Base-by-base conservation (phyloP, 2,888 invertebrate genomes). In the Escarpia spicata region DNA sequence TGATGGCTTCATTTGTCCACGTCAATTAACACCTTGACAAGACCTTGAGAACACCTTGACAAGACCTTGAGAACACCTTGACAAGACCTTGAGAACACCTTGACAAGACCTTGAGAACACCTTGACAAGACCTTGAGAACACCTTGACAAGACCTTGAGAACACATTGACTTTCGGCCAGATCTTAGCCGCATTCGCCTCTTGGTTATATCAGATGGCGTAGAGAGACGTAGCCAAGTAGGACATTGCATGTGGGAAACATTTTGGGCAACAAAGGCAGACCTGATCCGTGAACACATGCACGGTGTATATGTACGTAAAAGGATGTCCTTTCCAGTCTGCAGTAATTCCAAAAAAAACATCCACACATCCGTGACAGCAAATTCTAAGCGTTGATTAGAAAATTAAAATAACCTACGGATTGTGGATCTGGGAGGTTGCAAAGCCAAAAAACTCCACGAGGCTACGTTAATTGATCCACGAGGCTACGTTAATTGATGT, bases 191-290 rank as follows among this genome's bases (percentile, higher is more conserved):
- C 60, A 19, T 19, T 60, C 12, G 12, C 19, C 19, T 10, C 12
- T 3, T 3, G 75, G 75, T 75, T 75, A 75, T 75, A 75, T 6
- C 75, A 75, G 75, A 75, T 26, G 19, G 75, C 19, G 75, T 26
- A 26, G 6, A 4, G 26, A 26, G 2, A 75, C 75, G 75, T 75
- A 26, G 75, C 75, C 75, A n/a, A n/a, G 26, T 26, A 75, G 19
- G 6, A n/a, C n/a, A 75, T 26, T 75, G 75, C n/a, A 4, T 75
- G 19, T 15, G 26, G 3, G 26, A 75, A 3, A 6, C 19, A 4
- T 75, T 75, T n/a, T 75, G 75, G 26, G n/a, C 75, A 26, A 75
- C 75, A 75, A 75, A 75, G 75, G 75, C 75, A 75, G 75, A 75
- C 75, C 19, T 19, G 19, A 75, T 3, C 4, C 75, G 26, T 6